Base-by-base conservation (phyloP, 2,888 invertebrate species). In the Uropetala carovei region DNA sequence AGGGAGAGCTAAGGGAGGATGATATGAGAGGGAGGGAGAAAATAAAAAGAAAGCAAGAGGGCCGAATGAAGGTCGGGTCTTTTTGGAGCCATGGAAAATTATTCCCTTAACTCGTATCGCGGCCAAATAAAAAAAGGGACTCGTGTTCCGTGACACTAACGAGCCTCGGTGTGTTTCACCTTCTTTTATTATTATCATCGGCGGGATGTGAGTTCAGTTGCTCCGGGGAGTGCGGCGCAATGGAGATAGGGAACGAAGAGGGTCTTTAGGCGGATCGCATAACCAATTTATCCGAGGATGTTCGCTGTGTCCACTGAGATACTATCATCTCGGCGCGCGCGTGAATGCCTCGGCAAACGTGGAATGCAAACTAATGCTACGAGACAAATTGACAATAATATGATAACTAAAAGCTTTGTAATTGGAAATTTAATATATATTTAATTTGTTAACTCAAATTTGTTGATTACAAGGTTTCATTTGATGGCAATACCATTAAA, bases 201-300 rank as follows among this genome's bases (percentile, higher is more conserved):
- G 22, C 75, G 75, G 75, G 27, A 75, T 22, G 75, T 75, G 75
- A 75, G 11, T 13, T 27, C 22, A 75, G 75, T 27, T 14, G 22
- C 75, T 27, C 18, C 5, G 75, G 75, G 18, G 75, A 27, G 75
- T 75, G 75, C 75, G 14, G 22, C 22, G 75, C 27, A 13, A 27
- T 22, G 27, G 68, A 68, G 68, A 22, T 22, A 68, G 11, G 27
- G 43, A 22, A 14, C 75, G 14, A 18, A 18, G 68, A 9, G 75
- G 22, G 75, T 22, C 75, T 75, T 75, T 22, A n/a, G 75, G 27
- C 27, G 75, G 75, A 75, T 75, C 27, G 27, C 75, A 75, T 75
- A 75, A 75, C 75, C 22, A 75, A 75, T 75, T 27, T 75, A 75
- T 75, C 75, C 75, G 75, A 27, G 27, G 22, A 64, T 64, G n/a